These are phyloP conservation scores for Neoarius graeffei DNA, from an alignment of 2,113 vertebrate species.

Conservation along the genomic window DNA sequence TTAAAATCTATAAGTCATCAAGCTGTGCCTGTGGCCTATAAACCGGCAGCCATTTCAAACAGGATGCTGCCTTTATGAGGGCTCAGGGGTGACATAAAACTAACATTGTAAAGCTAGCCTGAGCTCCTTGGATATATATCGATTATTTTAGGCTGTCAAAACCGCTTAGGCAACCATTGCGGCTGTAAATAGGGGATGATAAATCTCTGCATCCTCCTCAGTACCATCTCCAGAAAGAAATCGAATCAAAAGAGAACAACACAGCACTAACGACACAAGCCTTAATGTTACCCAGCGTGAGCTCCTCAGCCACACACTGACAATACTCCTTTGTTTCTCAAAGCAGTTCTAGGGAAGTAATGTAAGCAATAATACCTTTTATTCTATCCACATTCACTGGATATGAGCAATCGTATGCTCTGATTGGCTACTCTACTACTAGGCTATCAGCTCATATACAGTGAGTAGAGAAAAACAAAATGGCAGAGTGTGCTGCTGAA, in stretches of 20 bases:
- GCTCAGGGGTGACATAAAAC: slow-evolving; percentile 2
- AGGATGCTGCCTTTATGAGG: slow-evolving; percentile 20
- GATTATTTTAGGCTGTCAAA: slow-evolving; percentile 29
- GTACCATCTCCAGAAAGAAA: slow-evolving; percentile 10
- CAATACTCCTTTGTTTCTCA: not conserved
- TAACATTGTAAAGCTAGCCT: slow-evolving; percentile 18
- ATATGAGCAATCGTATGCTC: too few relatives aligned
- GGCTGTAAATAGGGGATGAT: slow-evolving; percentile 24
- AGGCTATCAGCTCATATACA: too few relatives aligned
- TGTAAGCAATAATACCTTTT: not conserved
- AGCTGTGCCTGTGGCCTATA: not conserved
- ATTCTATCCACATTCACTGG: too few relatives aligned
- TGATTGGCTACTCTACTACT: too few relatives aligned
- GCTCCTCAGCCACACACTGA: not conserved
- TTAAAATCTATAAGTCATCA: slow-evolving; percentile 21
- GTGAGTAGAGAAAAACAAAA: too few relatives aligned
- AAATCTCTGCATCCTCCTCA: not conserved
- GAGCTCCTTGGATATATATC: slow-evolving; percentile 23
- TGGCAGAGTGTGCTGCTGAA: too few relatives aligned
- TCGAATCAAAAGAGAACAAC: slow-evolving; percentile 15
- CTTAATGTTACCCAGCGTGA: not conserved
- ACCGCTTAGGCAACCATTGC: slow-evolving; percentile 2
- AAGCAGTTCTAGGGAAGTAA: not conserved
- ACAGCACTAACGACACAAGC: not conserved
- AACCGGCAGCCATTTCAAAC: slow-evolving; percentile 12